Percentiles rank a stretch among this genome's conserved stretches.
These are phyloP conservation scores for Vultur gryphus DNA, from an alignment of 2,797 vertebrate genomes.

Conservation along the genomic window DNA sequence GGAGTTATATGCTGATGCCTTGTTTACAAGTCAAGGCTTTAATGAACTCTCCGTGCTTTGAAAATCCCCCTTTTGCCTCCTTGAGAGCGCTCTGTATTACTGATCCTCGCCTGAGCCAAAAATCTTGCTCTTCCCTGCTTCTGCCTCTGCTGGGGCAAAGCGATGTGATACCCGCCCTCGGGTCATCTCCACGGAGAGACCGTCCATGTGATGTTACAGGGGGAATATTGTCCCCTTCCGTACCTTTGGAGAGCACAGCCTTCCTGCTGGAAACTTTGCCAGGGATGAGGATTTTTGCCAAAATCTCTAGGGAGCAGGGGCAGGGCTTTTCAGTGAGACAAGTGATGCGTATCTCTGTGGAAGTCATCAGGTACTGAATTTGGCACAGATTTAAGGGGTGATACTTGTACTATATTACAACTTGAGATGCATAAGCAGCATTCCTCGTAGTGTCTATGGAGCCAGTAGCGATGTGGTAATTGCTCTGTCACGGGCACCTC, in stretches of 20 bases:
- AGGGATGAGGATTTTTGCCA: neutral
- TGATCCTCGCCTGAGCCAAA: neutral
- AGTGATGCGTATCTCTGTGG: neutral
- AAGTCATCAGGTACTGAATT: neutral
- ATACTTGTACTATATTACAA: accelerated
- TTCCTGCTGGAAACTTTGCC: neutral
- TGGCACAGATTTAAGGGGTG: neutral
- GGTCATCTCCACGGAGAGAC: neutral
- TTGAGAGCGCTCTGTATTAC: neutral
- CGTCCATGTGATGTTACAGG: accelerated
- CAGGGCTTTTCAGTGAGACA: neutral
- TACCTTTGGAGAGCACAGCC: neutral
- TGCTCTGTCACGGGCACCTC: neutral
- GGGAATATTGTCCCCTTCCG: neutral
- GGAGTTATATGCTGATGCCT: neutral
- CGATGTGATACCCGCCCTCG: accelerated
- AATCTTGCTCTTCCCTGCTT: neutral
- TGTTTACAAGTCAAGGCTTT: neutral
- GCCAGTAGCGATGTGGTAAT: neutral
- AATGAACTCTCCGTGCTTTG: neutral
- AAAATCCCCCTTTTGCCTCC: neutral
- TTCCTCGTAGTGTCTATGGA: neutral
- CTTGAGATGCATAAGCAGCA: neutral
- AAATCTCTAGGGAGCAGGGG: neutral
- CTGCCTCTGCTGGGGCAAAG: neutral